These are phyloP conservation scores for Bembecia ichneumoniformis DNA, from an alignment of 2,888 invertebrate genomes.

Conservation along the genomic window DNA sequence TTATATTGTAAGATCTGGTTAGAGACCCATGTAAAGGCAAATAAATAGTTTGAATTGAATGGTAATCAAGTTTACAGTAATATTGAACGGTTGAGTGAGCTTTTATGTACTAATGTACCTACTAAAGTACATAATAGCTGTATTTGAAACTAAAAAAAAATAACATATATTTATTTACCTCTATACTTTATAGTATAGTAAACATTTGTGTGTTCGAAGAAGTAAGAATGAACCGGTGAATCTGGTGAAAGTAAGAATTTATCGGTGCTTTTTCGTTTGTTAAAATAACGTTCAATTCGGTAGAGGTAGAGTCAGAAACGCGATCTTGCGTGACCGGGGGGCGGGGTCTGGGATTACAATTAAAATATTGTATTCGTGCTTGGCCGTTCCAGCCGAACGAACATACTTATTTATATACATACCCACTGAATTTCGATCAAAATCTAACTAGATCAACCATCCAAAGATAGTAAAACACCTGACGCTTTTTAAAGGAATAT, in stretches of 20 bases:
- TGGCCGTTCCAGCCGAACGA: conserved; percentile 21
- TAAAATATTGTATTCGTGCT: conserved; percentile 54
- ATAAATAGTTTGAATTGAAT: too few species aligned
- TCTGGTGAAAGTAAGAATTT: not conserved
- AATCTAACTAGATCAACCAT: conserved; percentile 9
- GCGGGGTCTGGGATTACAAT: conserved; percentile 61
- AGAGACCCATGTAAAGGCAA: too few species aligned
- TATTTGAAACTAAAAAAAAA: too few species aligned
- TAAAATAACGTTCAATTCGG: conserved; percentile 2
- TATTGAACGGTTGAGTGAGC: too few species aligned
- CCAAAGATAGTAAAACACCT: too few species aligned
- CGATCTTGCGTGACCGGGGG: conserved; percentile 65
- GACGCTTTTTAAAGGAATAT: too few species aligned
- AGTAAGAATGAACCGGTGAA: not conserved
- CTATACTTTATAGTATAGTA: not conserved
- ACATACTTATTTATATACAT: conserved; percentile 10
- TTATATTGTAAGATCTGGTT: too few species aligned
- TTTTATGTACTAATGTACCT: too few species aligned
- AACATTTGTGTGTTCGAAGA: not conserved
- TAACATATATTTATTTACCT: too few species aligned
- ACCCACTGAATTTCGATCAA: conserved; percentile 21
- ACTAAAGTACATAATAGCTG: too few species aligned
- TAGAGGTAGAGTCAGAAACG: conserved; percentile 30
- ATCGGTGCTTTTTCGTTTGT: not conserved
- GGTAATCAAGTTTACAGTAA: too few species aligned